phyloP scores from a whole-genome alignment of 1,140 invertebrate genomes.

The Aporrectodea caliginosa region DNA sequence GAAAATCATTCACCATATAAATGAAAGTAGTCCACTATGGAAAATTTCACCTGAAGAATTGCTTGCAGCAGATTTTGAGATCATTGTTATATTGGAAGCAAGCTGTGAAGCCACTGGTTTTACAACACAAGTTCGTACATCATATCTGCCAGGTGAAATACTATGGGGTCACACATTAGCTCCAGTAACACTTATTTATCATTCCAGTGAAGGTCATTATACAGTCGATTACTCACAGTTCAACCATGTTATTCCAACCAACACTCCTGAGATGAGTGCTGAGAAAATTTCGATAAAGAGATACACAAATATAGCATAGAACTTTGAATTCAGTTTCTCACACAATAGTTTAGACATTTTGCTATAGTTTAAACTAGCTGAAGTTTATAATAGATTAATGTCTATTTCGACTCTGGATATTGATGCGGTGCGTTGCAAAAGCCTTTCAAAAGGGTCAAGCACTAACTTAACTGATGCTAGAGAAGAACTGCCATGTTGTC shows the following conservation, averaged over 20 bases:
- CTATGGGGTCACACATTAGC: slow-evolving; percentile 52
- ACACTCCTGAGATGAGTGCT: slow-evolving; percentile 21
- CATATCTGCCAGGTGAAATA: slow-evolving; percentile 51
- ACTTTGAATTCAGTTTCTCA: no score
- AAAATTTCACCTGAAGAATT: slow-evolving; percentile 35
- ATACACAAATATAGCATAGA: background rate
- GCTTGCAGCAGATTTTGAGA: slow-evolving; percentile 35
- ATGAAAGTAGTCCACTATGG: slow-evolving; percentile 39
- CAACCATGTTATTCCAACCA: slow-evolving; percentile 61
- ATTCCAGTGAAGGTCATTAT: slow-evolving; percentile 79
- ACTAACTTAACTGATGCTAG: no score
- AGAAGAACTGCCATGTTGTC: no score
- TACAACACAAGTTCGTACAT: slow-evolving; percentile 47
- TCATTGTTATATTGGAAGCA: slow-evolving; percentile 88
- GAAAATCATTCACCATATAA: slow-evolving; percentile 60
- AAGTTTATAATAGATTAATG: no score
- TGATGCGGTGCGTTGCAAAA: no score
- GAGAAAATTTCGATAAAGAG: background rate
- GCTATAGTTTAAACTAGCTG: no score
- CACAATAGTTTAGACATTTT: no score
- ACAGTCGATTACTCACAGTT: slow-evolving; percentile 88
- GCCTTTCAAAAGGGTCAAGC: no score
- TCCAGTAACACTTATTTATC: slow-evolving; percentile 70
- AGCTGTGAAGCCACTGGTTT: slow-evolving; percentile 9
- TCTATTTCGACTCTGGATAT: no score